A percentile compares a stretch with the other conserved stretches of the same genome.
phyloP scores from a whole-genome alignment of 2,888 invertebrate species.

The Epirrita christyi region DNA sequence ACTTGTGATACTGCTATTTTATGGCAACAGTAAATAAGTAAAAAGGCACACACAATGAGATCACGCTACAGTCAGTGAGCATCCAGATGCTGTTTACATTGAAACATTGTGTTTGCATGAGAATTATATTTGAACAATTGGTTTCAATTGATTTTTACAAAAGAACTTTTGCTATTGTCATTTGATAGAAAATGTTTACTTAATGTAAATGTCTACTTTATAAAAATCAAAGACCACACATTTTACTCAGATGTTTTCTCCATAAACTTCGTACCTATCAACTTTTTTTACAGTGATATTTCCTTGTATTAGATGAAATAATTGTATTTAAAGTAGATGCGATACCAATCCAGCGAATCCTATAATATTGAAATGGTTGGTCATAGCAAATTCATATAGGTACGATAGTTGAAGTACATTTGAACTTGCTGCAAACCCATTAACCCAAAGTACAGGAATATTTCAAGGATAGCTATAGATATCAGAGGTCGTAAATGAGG shows the following conservation, averaged over 20 bases:
- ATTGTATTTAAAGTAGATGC: no score
- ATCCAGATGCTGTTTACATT: not conserved
- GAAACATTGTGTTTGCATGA: not conserved
- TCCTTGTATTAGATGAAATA: no score
- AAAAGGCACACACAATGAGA: not conserved
- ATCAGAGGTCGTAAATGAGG: no score
- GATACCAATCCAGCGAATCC: no score
- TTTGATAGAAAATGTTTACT: not conserved
- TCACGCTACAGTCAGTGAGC: not conserved
- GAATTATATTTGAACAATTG: not conserved
- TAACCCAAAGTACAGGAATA: constrained; percentile 3
- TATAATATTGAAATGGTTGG: not conserved
- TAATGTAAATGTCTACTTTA: no score
- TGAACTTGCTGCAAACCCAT: constrained; percentile 1
- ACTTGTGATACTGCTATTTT: no score
- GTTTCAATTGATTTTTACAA: not conserved
- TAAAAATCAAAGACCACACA: no score
- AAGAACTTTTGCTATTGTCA: not conserved
- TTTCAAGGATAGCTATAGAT: not conserved
- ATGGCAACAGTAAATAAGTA: not conserved
- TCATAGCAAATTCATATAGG: not conserved
- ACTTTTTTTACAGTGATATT: no score
- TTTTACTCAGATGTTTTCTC: no score
- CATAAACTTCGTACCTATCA: no score
- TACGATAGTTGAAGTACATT: not conserved